Evolutionary conservation across 1,140 invertebrate genomes (phyloP), one percentile per base, ranked within the genome.

Genomic region (Chrysomallon squamiferum): DNA sequence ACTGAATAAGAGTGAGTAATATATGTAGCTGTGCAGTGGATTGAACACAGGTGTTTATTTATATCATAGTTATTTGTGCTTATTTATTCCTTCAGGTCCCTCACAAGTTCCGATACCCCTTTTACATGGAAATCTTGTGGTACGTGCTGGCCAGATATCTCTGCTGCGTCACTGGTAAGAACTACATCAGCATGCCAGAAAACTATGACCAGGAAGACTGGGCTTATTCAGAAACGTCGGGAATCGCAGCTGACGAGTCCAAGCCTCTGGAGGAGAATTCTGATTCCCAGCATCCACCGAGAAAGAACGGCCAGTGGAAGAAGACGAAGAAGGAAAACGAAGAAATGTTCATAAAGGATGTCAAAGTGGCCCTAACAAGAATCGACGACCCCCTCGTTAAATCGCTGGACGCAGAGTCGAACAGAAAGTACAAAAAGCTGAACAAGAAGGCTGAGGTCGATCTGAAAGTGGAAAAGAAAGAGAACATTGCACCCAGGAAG

Each of bases 51-150:
- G n/a, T n/a, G n/a, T n/a, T n/a, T n/a, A n/a, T n/a, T n/a, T n/a
- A n/a, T n/a, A n/a, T n/a, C n/a, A n/a, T n/a, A n/a, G n/a, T n/a
- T 38, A 15, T 38, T 38, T 38, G 13, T 41, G 22, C n/a, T 47
- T 64, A 18, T 66, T 62, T 30, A 5, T 13, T 49, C 22, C 77
- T 81, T 15, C 83, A 93, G 91, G 94, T 99, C 33, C 95, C 95
- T 2, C 92, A 95, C 73, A 98, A 98, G 87, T 98, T 97, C 86
- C 90, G 96, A 0, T 99, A 98, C 85, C 96, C 96, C 18, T 98
- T 97, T 86, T 98, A 96, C 84, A 95, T 93, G 5, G 96, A 98
- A 88, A 97, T 98, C 91, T 86, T 97, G 27, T 99, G 96, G 96
- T 99, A 99, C 85, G 95, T 98, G 2, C 86, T 98, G 41, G 95